Percentiles rank a stretch among this genome's conserved stretches.
These are phyloP conservation scores for Microplitis demolitor DNA, from an alignment of 1,140 invertebrate genomes.

Conservation along the genomic window DNA sequence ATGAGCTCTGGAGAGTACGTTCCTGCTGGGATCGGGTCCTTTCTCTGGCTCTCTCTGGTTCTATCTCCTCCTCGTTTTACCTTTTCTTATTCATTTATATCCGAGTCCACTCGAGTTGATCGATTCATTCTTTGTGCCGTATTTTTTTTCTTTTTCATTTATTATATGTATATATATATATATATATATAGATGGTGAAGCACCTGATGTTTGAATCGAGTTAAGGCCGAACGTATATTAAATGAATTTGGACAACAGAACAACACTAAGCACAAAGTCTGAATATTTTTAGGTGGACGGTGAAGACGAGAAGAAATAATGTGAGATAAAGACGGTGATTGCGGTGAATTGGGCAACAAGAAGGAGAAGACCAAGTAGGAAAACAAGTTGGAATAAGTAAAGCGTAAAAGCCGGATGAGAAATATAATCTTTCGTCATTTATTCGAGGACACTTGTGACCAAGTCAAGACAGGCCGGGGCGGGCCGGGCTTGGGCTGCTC, in stretches of 20 bases:
- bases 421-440: slow-evolving; percentile 9
- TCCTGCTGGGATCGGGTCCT: background rate
- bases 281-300: too few relatives aligned
- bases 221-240: too few relatives aligned
- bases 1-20: background rate
- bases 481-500: background rate
- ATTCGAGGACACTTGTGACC: slow-evolving; percentile 1
- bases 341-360: background rate
- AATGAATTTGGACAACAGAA: too few relatives aligned
- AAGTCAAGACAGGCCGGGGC: background rate
- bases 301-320: background rate
- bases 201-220: too few relatives aligned
- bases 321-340: background rate
- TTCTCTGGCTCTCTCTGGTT: background rate
- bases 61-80: background rate
- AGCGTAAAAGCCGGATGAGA: slow-evolving; percentile 9
- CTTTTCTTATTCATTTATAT: background rate
- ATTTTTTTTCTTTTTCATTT: too few relatives aligned
- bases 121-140: too few relatives aligned
- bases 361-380: background rate
- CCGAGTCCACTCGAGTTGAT: too few relatives aligned
- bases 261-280: too few relatives aligned
- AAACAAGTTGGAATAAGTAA: background rate
- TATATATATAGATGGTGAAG: too few relatives aligned
- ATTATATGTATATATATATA: too few relatives aligned